A percentile compares a stretch with the other conserved stretches of the same genome.
Evolutionary conservation across 2,797 vertebrate species (phyloP).

Genomic region (Gadopsis bispinosus): DNA sequence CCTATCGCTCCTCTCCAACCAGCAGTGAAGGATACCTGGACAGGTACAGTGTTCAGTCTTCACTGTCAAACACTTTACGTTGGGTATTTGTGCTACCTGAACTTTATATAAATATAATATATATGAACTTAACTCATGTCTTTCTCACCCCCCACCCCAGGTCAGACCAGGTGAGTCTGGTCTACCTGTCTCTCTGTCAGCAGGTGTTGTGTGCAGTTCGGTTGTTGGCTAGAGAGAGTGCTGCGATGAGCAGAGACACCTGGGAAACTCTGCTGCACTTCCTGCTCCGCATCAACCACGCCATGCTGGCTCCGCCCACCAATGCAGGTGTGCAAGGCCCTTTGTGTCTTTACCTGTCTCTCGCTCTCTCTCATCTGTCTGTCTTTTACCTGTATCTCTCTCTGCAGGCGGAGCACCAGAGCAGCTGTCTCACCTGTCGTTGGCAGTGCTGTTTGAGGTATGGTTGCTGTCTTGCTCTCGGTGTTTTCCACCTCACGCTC

Average conservation of each 20-base stretch:
- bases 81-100: background rate
- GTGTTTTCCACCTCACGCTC: slow-evolving; percentile 92
- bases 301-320: slow-evolving; percentile 90
- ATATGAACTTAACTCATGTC: background rate
- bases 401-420: slow-evolving; percentile 82
- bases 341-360: background rate
- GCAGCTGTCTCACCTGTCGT: slow-evolving; percentile 90
- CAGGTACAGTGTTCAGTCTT: too few species aligned
- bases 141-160: slow-evolving; percentile 71
- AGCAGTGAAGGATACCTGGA: too few species aligned
- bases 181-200: slow-evolving; percentile 90
- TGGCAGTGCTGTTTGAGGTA: slow-evolving; percentile 93
- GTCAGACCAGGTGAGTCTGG: slow-evolving; percentile 83
- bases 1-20: too few species aligned
- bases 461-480: slow-evolving; percentile 92
- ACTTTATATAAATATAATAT: background rate
- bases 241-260: slow-evolving; percentile 90
- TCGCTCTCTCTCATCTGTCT: slow-evolving; percentile 73
- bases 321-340: slow-evolving; percentile 66
- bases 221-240: slow-evolving; percentile 88
- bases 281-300: slow-evolving; percentile 93
- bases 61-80: background rate
- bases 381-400: slow-evolving; percentile 85
- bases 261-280: slow-evolving; percentile 95
- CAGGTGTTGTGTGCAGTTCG: slow-evolving; percentile 92